Evolutionary conservation across 2,113 vertebrate genomes (phyloP), one percentile per base, ranked within the genome.

Genomic region (Pionites leucogaster): DNA sequence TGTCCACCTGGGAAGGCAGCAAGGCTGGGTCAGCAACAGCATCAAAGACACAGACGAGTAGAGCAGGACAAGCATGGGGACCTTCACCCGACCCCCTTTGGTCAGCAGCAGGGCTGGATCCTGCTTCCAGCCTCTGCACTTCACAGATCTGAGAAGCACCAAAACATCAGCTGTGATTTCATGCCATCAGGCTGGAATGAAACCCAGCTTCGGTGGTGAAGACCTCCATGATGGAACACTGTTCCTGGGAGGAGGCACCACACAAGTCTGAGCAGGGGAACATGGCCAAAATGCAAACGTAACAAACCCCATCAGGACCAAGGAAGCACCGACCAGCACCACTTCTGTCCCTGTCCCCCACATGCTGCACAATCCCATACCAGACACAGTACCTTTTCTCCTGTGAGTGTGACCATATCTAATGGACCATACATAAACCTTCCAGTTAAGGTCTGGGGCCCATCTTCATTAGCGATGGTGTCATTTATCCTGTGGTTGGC

Each of bases 401-500:
- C 99, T 0, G 99, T 99, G 44, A 99, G 98, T 2, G 99, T 99
- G 92, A 99, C 99, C 99, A 99, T 99, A 97, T 99, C 99, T 85
- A 99, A 96, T 0, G 99, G 99, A 12, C 99, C 99, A 0, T 99
- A 99, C 99, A 99, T 99, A 96, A 99, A 99, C 46, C 99, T 98
- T 47, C 99, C 99, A 0, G 82, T 98, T 76, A 99, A 98, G 68
- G 98, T 95, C 98, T 99, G 99, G 7, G 96, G 97, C 3, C 99
- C 99, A 8, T 99, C 99, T 95, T 99, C 99, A 0, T 98, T 98
- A 91, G 98, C 99, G 1, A 99, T 98, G 3, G 97, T 98, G 22
- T 99, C 99, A 0, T 98, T 99, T 91, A 99, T 98, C 24, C 99
- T 98, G 95, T 99, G 99, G 97, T 99, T 99, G 13, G 99, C 99